phyloP scores from a whole-genome alignment of 2,888 invertebrate species.

The Conchocele bisecta region DNA sequence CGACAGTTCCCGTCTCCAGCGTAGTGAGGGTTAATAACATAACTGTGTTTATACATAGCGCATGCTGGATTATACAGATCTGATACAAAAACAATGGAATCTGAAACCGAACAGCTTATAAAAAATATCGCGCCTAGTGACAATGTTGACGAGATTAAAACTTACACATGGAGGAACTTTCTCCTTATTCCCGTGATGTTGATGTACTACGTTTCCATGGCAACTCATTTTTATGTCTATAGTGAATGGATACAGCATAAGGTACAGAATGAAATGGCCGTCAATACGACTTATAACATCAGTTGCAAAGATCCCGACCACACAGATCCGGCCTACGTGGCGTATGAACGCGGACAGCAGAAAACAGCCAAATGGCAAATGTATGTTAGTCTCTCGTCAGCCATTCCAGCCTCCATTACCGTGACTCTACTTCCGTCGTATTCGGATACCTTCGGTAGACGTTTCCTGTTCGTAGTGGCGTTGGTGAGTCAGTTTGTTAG shows the following conservation, averaged over 20 bases:
- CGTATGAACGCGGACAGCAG: slow-evolving; percentile 25
- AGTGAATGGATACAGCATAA: slow-evolving; percentile 35
- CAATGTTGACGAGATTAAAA: too few relatives aligned
- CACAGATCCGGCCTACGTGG: slow-evolving; percentile 17
- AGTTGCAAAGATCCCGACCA: slow-evolving; percentile 12
- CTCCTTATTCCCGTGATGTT: slow-evolving; percentile 7
- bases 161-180: slow-evolving; percentile 8
- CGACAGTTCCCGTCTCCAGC: too few relatives aligned
- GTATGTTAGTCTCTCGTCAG: slow-evolving; percentile 21
- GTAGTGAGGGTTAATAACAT: too few relatives aligned
- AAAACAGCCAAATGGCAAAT: slow-evolving; percentile 39
- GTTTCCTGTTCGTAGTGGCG: slow-evolving; percentile 48
- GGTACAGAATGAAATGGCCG: slow-evolving; percentile 1
- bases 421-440: slow-evolving; percentile 38
- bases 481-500: slow-evolving; percentile 37
- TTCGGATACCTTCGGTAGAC: slow-evolving; percentile 57
- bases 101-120: too few relatives aligned
- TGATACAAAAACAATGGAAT: too few relatives aligned
- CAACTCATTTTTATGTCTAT: slow-evolving; percentile 13
- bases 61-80: too few relatives aligned
- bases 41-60: too few relatives aligned
- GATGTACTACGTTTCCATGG: slow-evolving; percentile 8
- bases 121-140: too few relatives aligned
- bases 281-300: neutral
- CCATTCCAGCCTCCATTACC: slow-evolving; percentile 30